Evolutionary conservation across 2,888 invertebrate genomes (phyloP).

Genomic region (Thymelicus sylvestris): DNA sequence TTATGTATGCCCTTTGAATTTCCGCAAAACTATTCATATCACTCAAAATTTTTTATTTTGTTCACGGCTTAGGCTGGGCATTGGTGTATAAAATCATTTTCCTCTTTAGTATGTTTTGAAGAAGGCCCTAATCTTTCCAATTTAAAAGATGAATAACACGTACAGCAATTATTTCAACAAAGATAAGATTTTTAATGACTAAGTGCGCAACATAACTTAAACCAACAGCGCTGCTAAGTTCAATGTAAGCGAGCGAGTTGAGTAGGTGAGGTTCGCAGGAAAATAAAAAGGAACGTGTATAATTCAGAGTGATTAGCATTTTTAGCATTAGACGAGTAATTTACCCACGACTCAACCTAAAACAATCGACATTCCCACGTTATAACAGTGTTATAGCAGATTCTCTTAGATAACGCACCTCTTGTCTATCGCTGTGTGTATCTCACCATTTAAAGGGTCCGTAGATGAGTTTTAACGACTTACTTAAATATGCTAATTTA

Average conservation of each 20-base stretch:
- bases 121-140: too few species aligned
- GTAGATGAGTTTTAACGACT: neutral
- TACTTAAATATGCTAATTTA: neutral
- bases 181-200: too few species aligned
- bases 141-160: too few species aligned
- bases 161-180: too few species aligned
- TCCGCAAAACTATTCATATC: too few species aligned
- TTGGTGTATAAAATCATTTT: too few species aligned
- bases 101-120: too few species aligned
- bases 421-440: conserved; percentile 39
- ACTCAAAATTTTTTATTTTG: too few species aligned
- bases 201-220: neutral
- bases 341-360: conserved; percentile 64
- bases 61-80: too few species aligned
- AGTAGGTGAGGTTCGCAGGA: conserved; percentile 50
- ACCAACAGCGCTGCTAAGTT: neutral
- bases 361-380: conserved; percentile 73
- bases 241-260: conserved; percentile 39
- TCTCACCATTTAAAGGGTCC: conserved; percentile 20
- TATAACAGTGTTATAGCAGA: conserved; percentile 66
- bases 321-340: conserved; percentile 59
- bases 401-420: conserved; percentile 49
- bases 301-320: conserved; percentile 61
- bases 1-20: too few species aligned
- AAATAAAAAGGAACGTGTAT: conserved; percentile 49